phyloP scores from a whole-genome alignment of 2,797 vertebrate genomes.

The Pseudomugil gertrudae region DNA sequence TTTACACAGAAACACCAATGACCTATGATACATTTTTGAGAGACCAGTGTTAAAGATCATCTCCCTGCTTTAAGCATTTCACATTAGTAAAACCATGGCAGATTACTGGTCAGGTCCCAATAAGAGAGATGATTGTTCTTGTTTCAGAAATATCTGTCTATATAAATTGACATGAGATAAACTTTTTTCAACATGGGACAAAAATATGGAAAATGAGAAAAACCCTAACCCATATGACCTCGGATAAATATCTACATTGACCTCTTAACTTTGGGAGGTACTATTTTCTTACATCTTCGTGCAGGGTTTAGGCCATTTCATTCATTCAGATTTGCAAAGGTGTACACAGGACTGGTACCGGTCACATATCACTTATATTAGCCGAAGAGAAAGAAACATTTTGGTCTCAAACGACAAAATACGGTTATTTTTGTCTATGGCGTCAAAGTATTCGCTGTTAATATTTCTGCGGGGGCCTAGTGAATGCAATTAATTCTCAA shows the following conservation, averaged over 20 bases:
- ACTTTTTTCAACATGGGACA: neutral
- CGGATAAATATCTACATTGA: neutral
- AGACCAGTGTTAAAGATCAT: slow-evolving; percentile 46
- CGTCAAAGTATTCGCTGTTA: too few relatives aligned
- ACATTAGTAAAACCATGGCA: neutral
- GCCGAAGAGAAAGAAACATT: neutral
- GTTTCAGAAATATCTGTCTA: neutral
- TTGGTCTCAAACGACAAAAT: too few relatives aligned
- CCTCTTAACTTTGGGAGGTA: neutral
- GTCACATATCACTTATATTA: neutral
- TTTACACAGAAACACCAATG: slow-evolving; percentile 38
- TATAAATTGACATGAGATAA: neutral
- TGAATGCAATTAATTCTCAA: neutral
- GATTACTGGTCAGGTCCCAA: neutral
- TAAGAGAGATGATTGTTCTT: neutral
- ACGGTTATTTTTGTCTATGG: too few relatives aligned
- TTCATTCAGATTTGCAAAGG: slow-evolving; percentile 11
- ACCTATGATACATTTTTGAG: slow-evolving; percentile 25
- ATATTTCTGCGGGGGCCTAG: neutral
- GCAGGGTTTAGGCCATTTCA: neutral
- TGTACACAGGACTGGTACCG: slow-evolving; percentile 16
- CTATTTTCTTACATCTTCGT: neutral
- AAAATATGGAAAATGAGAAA: neutral
- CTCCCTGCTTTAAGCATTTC: slow-evolving; percentile 16
- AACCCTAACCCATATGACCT: neutral